Conservation (phyloP, 2,797 vertebrate species). For the Borostomias antarcticus region DNA sequence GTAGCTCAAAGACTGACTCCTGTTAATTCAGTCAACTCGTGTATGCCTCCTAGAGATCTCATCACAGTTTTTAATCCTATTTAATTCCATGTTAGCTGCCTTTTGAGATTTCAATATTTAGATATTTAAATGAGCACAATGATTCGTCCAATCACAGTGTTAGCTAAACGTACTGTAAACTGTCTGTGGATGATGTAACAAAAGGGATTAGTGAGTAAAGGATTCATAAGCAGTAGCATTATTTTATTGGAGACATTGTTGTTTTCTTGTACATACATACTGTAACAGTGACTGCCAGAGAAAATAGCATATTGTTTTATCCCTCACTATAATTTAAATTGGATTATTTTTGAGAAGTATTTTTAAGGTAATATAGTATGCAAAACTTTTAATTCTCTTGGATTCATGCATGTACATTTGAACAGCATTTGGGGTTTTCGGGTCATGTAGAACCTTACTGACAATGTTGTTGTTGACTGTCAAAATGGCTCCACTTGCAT, state of each 20-base stretch:
- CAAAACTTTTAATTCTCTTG: slow-evolving; percentile 59
- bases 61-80: slow-evolving; percentile 34
- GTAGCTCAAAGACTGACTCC: slow-evolving; percentile 40
- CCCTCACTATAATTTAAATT: slow-evolving; percentile 70
- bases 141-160: slow-evolving; percentile 60
- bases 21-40: slow-evolving; percentile 44
- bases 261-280: slow-evolving; percentile 64
- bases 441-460: slow-evolving; percentile 58
- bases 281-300: slow-evolving; percentile 50
- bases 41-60: background rate
- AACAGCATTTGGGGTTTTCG: slow-evolving; percentile 45
- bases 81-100: slow-evolving; percentile 55
- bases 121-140: slow-evolving; percentile 64
- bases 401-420: slow-evolving; percentile 65
- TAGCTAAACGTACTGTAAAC: slow-evolving; percentile 59
- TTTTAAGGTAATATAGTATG: slow-evolving; percentile 71
- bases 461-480: slow-evolving; percentile 43
- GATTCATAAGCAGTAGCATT: slow-evolving; percentile 57
- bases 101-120: slow-evolving; percentile 41
- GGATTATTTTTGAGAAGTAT: slow-evolving; percentile 71
- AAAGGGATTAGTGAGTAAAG: slow-evolving; percentile 66
- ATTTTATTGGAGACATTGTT: slow-evolving; percentile 66
- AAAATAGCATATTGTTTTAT: slow-evolving; percentile 42
- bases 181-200: slow-evolving; percentile 50
- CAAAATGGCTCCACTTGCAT: slow-evolving; percentile 35